These are phyloP conservation scores for Diachasmimorpha longicaudata DNA, from an alignment of 1,140 invertebrate species.

Conservation along the genomic window DNA sequence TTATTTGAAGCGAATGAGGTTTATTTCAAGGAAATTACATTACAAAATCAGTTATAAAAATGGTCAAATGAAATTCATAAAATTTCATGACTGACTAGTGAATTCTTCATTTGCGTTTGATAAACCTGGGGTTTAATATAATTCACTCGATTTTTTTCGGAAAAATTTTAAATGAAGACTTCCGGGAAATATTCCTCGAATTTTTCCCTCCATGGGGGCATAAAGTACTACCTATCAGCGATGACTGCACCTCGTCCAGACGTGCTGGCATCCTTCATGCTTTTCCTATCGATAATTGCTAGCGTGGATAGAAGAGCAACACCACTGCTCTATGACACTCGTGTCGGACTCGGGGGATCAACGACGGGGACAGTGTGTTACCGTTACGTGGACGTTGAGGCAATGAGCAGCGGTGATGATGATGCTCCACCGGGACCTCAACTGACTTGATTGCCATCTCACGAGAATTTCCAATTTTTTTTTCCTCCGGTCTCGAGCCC, in stretches of 20 bases:
- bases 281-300: neutral
- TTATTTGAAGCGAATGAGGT: no score
- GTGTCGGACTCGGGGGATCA: slow-evolving; percentile 2
- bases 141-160: no score
- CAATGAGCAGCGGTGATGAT: neutral
- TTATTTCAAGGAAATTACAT: no score
- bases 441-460: neutral
- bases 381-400: slow-evolving; percentile 12
- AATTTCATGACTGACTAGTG: no score
- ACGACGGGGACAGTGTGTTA: slow-evolving; percentile 1
- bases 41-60: no score
- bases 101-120: no score
- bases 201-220: neutral
- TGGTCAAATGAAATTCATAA: no score
- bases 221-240: neutral
- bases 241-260: slow-evolving; percentile 42
- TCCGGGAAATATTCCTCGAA: no score
- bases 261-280: slow-evolving; percentile 41
- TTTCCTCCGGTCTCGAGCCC: neutral
- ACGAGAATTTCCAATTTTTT: neutral
- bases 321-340: slow-evolving; percentile 18
- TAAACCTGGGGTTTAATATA: no score
- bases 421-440: neutral
- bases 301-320: neutral
- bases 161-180: no score